Base-by-base conservation (phyloP, 2,888 invertebrate species). In the Tromatobia lineatoria region DNA sequence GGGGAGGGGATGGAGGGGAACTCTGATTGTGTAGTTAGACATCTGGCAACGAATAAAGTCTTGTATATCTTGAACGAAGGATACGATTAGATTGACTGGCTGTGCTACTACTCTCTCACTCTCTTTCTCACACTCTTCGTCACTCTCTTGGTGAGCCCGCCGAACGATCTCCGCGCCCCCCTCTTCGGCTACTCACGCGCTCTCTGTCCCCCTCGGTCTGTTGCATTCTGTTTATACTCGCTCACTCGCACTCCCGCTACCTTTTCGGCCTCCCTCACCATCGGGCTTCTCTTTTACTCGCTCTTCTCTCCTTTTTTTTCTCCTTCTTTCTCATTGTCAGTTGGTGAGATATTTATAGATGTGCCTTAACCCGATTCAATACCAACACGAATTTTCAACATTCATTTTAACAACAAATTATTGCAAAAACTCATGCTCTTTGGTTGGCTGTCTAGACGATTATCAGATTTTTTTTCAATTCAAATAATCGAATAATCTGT, bases 301-400 rank as follows among this genome's bases (percentile, higher is more conserved):
- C 59, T 80, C 81, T 59, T 78, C 73, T 71, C 66, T 81, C 83
- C 64, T 69, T 67, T 74, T 77, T 87, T 85, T 83, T 57, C 82
- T 82, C 87, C 81, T 87, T 86, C 86, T 84, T 86, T 90, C 89
- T 50, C 75, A 85, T 85, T 79, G 81, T 89, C 87, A 88, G 89
- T 90, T 88, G 87, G 90, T 86, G 87, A 88, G 89, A 91, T 93
- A 93, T 93, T 93, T 93, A 92, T 93, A 93, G 93, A 92, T 90
- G 91, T 92, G 93, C 91, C 93, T 93, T 92, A 93, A 92, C 92
- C 92, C 93, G 92, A 93, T 93, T 93, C 91, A 91, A 92, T 90
- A 88, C 90, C 91, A 91, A 90, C 88, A 81, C 66, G 47, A 79
- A 87, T 88, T 90, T n/a, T 84, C 78, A 81, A 88, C 38, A 64